A percentile compares a stretch with the other conserved stretches of the same genome.
Evolutionary conservation across 2,888 invertebrate genomes (phyloP).

Genomic region (Tromatobia lineatoria): DNA sequence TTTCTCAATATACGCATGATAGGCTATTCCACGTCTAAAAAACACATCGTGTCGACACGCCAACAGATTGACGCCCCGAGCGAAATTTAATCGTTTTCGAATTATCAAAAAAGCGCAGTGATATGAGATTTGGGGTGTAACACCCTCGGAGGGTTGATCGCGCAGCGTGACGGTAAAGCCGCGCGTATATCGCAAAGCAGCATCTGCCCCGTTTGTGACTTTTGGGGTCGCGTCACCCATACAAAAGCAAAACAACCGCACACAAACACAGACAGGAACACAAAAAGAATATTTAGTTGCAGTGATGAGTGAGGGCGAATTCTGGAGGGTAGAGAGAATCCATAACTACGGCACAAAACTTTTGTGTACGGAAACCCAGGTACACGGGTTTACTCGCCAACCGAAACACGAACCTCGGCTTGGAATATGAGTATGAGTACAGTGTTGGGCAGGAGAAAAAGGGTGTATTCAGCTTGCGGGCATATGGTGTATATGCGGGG

Average conservation of each 20-base stretch:
- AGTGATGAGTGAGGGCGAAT: slow-evolving; percentile 11
- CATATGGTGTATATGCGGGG: slow-evolving; percentile 69
- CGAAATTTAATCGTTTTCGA: slow-evolving; percentile 52
- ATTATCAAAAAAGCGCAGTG: slow-evolving; percentile 53
- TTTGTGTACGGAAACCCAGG: slow-evolving; percentile 34
- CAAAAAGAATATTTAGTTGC: slow-evolving; percentile 35
- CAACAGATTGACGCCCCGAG: background rate
- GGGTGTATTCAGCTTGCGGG: slow-evolving; percentile 64
- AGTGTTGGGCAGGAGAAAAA: slow-evolving; percentile 27
- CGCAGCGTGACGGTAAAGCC: background rate
- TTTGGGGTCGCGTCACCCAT: slow-evolving; percentile 65
- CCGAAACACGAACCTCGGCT: slow-evolving; percentile 29
- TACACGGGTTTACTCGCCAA: slow-evolving; percentile 49
- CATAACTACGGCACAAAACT: slow-evolving; percentile 5
- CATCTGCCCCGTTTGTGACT: slow-evolving; percentile 72
- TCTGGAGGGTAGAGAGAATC: slow-evolving; percentile 3
- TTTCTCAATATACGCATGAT: no score
- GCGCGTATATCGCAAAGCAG: slow-evolving; percentile 43
- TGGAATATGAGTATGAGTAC: slow-evolving; percentile 24
- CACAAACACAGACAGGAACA: slow-evolving; percentile 30
- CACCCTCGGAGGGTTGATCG: background rate
- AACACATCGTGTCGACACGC: no score
- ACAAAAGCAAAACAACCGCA: background rate
- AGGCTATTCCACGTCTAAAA: no score
- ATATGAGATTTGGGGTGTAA: slow-evolving; percentile 53